Evolutionary conservation across 2,888 invertebrate species (phyloP), one percentile per base, ranked within the genome.

Genomic region (Phlogophora meticulosa): DNA sequence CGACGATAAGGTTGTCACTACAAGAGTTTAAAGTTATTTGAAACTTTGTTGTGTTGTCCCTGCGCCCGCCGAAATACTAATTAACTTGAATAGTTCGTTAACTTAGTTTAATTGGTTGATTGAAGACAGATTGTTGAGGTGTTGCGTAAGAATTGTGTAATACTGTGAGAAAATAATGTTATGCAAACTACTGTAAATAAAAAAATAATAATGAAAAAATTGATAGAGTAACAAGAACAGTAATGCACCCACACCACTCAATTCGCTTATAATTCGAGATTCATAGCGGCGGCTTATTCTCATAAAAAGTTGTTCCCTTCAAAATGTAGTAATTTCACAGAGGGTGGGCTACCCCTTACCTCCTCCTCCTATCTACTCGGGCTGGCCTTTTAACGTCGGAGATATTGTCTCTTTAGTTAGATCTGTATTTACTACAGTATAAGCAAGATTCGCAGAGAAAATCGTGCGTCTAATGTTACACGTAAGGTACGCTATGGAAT

Each of bases 231-330:
- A 69, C 46, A 57, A 53, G 61, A 67, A 67, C 72, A 72, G 46
- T 67, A 53, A 67, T 71, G 67, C 70, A 70, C 61, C 65, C 62
- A 65, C 61, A 49, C 66, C 72, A 87, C 87, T 85, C 88, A 89
- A 92, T 92, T 91, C 92, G 92, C 90, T 93, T 93, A 93, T 94
- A 93, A 95, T 95, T 95, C 91, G 91, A 94, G 93, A 94, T 95
- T 94, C 95, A 95, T 95, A 94, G 92, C 91, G 88, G 92, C 93
- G 90, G 94, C 93, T 95, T 94, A 94, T 93, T 94, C 94, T 93
- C 96, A 94, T 94, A 95, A 95, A 95, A 95, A 95, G 92, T 94
- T 94, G 93, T 94, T 94, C 94, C 94, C 94, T 94, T 93, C 92
- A 93, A 95, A 90, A 95, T 93, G 94, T 94, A 93, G 95, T 95